Evolutionary conservation across 2,113 vertebrate genomes (phyloP), one percentile per base, ranked within the genome.

Genomic region (Leucopsar rothschildi): DNA sequence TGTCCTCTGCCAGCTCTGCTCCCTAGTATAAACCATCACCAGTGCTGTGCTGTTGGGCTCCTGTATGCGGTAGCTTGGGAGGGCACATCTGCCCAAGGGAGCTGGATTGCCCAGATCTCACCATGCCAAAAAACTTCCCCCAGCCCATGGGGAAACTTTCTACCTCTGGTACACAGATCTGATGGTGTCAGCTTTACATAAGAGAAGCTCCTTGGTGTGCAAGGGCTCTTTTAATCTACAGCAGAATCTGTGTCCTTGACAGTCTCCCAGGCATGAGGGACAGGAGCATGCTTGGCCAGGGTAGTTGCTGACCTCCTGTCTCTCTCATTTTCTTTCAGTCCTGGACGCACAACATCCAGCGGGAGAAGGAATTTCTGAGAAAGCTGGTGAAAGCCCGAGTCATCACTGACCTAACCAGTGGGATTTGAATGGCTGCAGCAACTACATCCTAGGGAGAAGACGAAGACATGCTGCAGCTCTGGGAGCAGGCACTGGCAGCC

Each of bases 331-430:
- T 82, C 70, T 97, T 96, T 21, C 96, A 99, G 99, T 99, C 99
- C 39, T 99, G 99, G 99, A 99, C 99, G 6, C 99, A 99, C 98
- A 99, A 99, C 93, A 99, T 99, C 95, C 98, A 98, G 81, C 98
- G 99, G 95, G 99, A 99, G 97, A 99, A 99, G 93, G 99, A 99
- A 91, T 99, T 99, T 96, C 98, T 99, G 69, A 97, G 98, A 91
- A 99, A 99, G 96, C 97, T 99, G 97, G 99, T 99, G 90, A 99
- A 98, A 97, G 99, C 99, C 50, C 98, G 96, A 28, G 98, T 99
- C 89, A 99, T 99, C 98, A 98, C 98, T 86, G 99, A 99, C 98
- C 98, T 99, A 65, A 99, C 98, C 93, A 99, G 98, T 60, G 99
- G 99, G 86, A 99, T 99, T 86, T 99, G 98, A 99, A 88, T 77